Percentiles rank a stretch among this genome's conserved stretches.
Conservation (phyloP, 1,140 invertebrate genomes). For the Goniozus legneri region DNA sequence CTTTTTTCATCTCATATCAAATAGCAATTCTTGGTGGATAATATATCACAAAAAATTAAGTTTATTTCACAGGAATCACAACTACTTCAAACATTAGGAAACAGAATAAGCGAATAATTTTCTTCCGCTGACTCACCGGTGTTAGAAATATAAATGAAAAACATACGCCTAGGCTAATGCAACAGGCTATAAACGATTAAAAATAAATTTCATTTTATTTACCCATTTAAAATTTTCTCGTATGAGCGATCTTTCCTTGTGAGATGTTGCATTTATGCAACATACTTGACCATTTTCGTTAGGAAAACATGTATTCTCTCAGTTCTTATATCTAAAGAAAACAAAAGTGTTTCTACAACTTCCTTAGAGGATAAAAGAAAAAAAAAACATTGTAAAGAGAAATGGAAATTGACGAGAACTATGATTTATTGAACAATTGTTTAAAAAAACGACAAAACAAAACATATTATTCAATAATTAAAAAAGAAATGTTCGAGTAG, state of each 20-base stretch:
- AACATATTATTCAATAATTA: conserved; percentile 18
- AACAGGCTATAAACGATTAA: background rate
- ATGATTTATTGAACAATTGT: no score
- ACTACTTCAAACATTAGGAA: conserved; percentile 27
- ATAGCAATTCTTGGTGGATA: background rate
- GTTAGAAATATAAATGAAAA: no score
- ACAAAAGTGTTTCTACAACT: conserved; percentile 7
- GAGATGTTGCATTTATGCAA: background rate
- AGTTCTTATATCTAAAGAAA: background rate
- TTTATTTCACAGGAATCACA: conserved; percentile 46
- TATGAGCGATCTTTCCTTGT: background rate
- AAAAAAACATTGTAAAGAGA: no score
- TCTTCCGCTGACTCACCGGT: no score
- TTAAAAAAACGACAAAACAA: conserved; percentile 10
- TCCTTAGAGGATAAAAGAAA: conserved; percentile 11
- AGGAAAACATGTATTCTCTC: background rate
- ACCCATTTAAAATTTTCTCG: background rate
- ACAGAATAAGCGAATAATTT: background rate
- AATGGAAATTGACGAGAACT: no score
- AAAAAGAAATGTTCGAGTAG: conserved; percentile 43
- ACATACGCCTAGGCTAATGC: no score
- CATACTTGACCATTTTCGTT: background rate
- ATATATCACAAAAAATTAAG: conserved; percentile 34
- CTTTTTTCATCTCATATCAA: no score
- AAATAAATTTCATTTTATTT: background rate